Evolutionary conservation across 2,113 vertebrate species (phyloP).

Genomic region (Pseudolaguvia tuberculata): DNA sequence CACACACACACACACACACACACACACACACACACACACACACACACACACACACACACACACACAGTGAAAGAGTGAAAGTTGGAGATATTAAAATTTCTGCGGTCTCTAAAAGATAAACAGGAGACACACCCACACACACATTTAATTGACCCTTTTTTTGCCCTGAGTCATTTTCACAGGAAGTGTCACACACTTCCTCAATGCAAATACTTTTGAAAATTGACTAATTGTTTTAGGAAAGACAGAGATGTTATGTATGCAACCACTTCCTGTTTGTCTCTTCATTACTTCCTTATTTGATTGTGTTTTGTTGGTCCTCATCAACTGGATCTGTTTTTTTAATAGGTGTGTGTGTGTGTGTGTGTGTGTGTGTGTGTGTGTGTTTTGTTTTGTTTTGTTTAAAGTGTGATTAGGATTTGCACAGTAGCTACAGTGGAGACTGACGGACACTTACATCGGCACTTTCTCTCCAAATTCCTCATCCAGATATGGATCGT

Average conservation of each 20-base stretch:
- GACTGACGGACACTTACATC: constrained; percentile 37
- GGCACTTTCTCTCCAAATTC: constrained; percentile 45
- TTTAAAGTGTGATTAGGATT: background rate
- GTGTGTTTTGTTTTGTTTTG: background rate
- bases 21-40: too few relatives aligned
- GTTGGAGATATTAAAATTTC: too few relatives aligned
- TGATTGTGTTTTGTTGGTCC: background rate
- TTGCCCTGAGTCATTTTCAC: background rate
- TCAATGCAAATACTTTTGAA: background rate
- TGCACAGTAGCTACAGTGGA: too few relatives aligned
- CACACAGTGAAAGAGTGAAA: too few relatives aligned
- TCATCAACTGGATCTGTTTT: background rate
- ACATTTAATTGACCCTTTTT: background rate
- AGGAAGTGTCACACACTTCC: constrained; percentile 1
- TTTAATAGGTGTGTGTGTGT: background rate
- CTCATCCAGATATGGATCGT: constrained; percentile 43
- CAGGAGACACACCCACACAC: background rate
- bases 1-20: too few relatives aligned
- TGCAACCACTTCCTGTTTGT: constrained; percentile 22
- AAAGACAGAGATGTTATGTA: background rate
- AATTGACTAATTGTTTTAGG: background rate
- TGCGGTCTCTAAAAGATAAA: too few relatives aligned
- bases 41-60: too few relatives aligned
- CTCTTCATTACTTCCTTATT: constrained; percentile 5
- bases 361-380: too few relatives aligned